A percentile compares a stretch with the other conserved stretches of the same genome.
Conservation (phyloP, 2,888 invertebrate genomes). For the Hofmannophila pseudospretella region DNA sequence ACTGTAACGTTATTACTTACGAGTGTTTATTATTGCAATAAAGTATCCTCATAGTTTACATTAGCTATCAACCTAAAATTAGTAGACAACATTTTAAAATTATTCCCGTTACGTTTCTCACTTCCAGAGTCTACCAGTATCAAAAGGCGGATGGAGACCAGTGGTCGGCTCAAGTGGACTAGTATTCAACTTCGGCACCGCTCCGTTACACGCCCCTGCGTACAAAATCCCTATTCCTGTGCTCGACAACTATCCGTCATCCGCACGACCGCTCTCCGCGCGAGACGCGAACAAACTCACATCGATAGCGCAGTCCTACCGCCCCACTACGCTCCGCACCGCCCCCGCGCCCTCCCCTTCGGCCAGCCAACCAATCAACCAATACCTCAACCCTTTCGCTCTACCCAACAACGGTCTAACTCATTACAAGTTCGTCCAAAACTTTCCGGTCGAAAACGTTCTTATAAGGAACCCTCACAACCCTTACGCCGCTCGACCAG, state of each 20-base stretch:
- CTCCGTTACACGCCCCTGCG: slow-evolving; percentile 52
- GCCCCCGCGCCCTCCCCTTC: slow-evolving; percentile 41
- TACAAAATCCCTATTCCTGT: slow-evolving; percentile 59
- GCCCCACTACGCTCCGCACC: slow-evolving; percentile 59
- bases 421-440: slow-evolving; percentile 64
- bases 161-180: slow-evolving; percentile 70
- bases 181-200: slow-evolving; percentile 48
- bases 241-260: slow-evolving; percentile 53
- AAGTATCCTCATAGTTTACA: too few species aligned
- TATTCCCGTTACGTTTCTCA: too few species aligned
- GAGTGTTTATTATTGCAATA: too few species aligned
- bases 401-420: slow-evolving; percentile 47
- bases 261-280: slow-evolving; percentile 53
- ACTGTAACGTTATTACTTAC: too few species aligned
- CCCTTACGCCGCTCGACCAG: slow-evolving; percentile 52
- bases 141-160: slow-evolving; percentile 80
- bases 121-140: slow-evolving; percentile 66
- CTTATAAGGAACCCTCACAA: slow-evolving; percentile 61
- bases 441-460: slow-evolving; percentile 56
- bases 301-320: slow-evolving; percentile 67
- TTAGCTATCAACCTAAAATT: too few species aligned
- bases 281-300: slow-evolving; percentile 65
- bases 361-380: slow-evolving; percentile 62
- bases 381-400: slow-evolving; percentile 65
- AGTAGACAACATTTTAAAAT: too few species aligned